phyloP scores from a whole-genome alignment of 2,888 invertebrate genomes.

The Acronicta leporina region DNA sequence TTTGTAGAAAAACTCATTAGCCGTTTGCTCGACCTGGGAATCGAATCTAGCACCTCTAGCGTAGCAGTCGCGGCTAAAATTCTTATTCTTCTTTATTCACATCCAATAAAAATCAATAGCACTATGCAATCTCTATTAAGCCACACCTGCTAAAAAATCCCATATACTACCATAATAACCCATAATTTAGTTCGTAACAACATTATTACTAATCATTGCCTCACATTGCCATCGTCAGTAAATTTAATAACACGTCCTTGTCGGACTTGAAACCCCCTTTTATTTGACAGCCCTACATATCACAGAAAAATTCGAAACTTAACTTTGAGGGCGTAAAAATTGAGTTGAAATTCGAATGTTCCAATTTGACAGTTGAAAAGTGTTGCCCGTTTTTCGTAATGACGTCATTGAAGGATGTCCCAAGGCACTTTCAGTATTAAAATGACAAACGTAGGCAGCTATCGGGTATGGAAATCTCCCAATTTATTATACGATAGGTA shows the following conservation, averaged over 20 bases:
- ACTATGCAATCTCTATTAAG: constrained; percentile 26
- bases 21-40: too few relatives aligned
- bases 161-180: constrained; percentile 50
- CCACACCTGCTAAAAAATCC: constrained; percentile 64
- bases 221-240: constrained; percentile 76
- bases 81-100: background rate
- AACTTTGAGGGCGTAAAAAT: constrained; percentile 2
- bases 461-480: constrained; percentile 88
- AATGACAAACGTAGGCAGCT: constrained; percentile 84
- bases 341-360: constrained; percentile 48
- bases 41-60: too few relatives aligned
- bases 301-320: background rate
- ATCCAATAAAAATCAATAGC: constrained; percentile 8
- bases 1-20: too few relatives aligned
- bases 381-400: constrained; percentile 65
- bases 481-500: constrained; percentile 88
- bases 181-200: constrained; percentile 59
- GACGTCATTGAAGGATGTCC: constrained; percentile 80
- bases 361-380: constrained; percentile 6
- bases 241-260: constrained; percentile 84
- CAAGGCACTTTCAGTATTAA: constrained; percentile 86
- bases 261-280: constrained; percentile 75
- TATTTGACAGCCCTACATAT: constrained; percentile 55
- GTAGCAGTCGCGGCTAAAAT: background rate
- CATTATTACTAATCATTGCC: constrained; percentile 80